Evolutionary conservation across 2,113 vertebrate genomes (phyloP).

Genomic region (Penelope pileata): DNA sequence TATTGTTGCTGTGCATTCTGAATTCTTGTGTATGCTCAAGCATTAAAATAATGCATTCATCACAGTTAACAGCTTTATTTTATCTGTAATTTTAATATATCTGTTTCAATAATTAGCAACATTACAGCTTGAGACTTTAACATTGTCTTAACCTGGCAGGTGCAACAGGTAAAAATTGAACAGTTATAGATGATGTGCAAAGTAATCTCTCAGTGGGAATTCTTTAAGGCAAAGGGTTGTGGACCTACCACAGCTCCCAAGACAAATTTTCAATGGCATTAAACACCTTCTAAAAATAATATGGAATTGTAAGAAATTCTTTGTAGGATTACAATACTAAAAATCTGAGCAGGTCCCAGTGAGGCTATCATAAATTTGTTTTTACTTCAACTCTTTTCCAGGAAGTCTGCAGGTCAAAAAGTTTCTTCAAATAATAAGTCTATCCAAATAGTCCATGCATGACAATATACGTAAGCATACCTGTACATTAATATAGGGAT

Average conservation of each 20-base stretch:
- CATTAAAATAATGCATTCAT: not conserved
- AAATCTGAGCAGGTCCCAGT: not conserved
- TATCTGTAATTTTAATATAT: not conserved
- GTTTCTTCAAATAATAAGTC: not conserved
- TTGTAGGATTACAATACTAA: not conserved
- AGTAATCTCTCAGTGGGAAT: not conserved
- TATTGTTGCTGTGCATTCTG: not conserved
- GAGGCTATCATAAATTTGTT: not conserved
- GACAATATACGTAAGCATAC: not conserved
- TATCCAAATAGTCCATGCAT: not conserved
- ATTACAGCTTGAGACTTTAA: not conserved
- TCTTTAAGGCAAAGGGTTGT: not conserved
- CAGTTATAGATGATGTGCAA: not conserved
- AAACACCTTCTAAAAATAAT: not conserved
- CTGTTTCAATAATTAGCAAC: not conserved
- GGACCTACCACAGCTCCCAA: not conserved
- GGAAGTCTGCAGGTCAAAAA: not conserved
- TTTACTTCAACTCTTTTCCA: not conserved
- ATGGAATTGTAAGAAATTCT: not conserved
- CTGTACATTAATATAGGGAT: not conserved
- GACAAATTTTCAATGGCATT: not conserved
- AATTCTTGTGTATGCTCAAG: not conserved
- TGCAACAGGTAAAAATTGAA: not conserved
- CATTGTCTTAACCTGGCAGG: not conserved
- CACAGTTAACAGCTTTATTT: not conserved